Base-by-base conservation (phyloP, 2,113 vertebrate genomes). In the Eupsittula cactorum region DNA sequence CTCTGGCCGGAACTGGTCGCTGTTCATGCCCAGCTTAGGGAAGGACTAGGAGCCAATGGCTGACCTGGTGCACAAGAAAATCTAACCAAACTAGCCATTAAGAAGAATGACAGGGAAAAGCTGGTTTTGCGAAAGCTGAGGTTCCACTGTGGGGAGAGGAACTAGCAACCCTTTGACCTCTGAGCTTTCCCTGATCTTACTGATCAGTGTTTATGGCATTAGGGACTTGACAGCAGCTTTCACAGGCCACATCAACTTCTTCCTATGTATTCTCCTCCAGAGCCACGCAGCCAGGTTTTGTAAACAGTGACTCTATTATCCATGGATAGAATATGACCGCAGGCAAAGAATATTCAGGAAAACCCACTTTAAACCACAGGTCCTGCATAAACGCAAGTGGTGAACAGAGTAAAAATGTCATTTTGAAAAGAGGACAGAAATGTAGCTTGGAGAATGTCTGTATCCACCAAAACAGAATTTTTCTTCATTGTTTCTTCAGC, bases 311-410 rank as follows among this genome's bases (percentile, higher is more conserved):
- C 37, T 84, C 33, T 37, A 29, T 53, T 33, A 71, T 44, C 28
- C 9, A 2, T 0, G 20, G 46, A 33, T 0, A 64, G 78, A 63
- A 59, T 39, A 44, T 5, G 65, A 81, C 62, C 2, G 0, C 17
- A 71, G 75, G 70, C 74, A 71, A 89, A 55, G 47, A 55, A 10
- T 5, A 59, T 24, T 76, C 25, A 46, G 65, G 23, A 68, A 91
- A 93, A 67, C 7, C 10, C 35, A 55, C 46, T 75, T 59, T 46
- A 79, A 67, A 79, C 41, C 73, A 75, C 60, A 67, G 41, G 10
- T 35, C 55, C 46, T 81, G 35, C n/a, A 53, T 5, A 65, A 92
- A 64, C 27, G 9, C 44, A 31, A 73, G 23, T 5, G 7, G 59
- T 21, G 13, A 74, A 68, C 47, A 42, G 20, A 71, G 33, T 11